Evolutionary conservation across 2,888 invertebrate species (phyloP), one percentile per base, ranked within the genome.

Genomic region (Thymelicus sylvestris): DNA sequence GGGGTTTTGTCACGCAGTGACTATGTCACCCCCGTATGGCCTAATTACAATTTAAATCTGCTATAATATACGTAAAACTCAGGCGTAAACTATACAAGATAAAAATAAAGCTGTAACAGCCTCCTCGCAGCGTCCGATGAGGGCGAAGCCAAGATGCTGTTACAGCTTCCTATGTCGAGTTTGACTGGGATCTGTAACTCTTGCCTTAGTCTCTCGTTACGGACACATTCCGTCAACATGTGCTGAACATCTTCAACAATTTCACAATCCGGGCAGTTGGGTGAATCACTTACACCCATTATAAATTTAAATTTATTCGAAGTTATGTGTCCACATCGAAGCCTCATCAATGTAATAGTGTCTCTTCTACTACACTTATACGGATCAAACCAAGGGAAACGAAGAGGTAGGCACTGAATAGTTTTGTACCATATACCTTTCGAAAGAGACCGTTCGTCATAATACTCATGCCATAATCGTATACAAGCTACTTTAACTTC

Each of bases 381-480:
- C 13, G 38, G 10, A 3, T 48, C 66, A 8, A 57, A 66, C 66
- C 66, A 66, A 31, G 66, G 66, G 44, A 44, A 44, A 6, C 55
- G 44, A 57, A 13, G 57, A 55, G 66, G 66, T 31, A 24, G 57
- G 44, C 57, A 55, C 19, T 66, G 66, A 2, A 66, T 59, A 10
- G 59, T 47, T 13, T 47, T 59, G 59, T 31, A 59, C 66, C 66
- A 59, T 41, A 66, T 66, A 2, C 66, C 55, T 44, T 57, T 47
- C 0, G 44, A 31, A 12, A 12, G 66, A 6, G 66, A 66, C 6
- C 55, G 55, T 6, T 57, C 44, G 31, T 66, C 44, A n/a, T 57
- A 66, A n/a, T 66, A 66, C 44, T 66, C 57, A 13, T 41, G 15
- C 66, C 66, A 66, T n/a, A 59, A 59, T 13, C n/a, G 38, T n/a